These are phyloP conservation scores for Apodemia mormo DNA, from an alignment of 2,888 invertebrate species.

Conservation along the genomic window DNA sequence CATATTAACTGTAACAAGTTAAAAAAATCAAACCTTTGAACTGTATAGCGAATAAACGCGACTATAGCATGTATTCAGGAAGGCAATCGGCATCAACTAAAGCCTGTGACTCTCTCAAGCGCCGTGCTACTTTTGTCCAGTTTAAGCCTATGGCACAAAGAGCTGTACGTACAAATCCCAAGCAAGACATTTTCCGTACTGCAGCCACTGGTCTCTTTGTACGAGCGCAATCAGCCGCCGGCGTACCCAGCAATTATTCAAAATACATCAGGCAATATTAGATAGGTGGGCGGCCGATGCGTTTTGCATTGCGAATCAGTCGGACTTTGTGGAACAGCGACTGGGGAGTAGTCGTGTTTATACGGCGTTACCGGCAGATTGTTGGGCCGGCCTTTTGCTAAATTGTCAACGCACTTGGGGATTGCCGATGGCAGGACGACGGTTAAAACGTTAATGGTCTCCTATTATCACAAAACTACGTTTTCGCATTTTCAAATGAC, in stretches of 20 bases:
- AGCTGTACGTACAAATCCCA: constrained; percentile 50
- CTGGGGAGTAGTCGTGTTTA: constrained; percentile 62
- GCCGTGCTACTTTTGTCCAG: constrained; percentile 38
- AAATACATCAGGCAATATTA: constrained; percentile 79
- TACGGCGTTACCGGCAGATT: constrained; percentile 62
- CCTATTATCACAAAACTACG: constrained; percentile 45
- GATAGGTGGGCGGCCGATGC: constrained; percentile 75
- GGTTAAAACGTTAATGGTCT: constrained; percentile 44
- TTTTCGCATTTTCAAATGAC: constrained; percentile 26
- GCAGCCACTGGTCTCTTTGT: constrained; percentile 59
- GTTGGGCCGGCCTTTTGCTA: constrained; percentile 65
- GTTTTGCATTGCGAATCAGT: constrained; percentile 80
- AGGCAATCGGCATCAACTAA: constrained; percentile 31
- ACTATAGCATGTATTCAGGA: constrained; percentile 3
- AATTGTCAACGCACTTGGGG: constrained; percentile 58
- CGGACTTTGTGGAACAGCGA: constrained; percentile 62
- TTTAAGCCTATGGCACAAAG: constrained; percentile 39
- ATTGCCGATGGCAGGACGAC: constrained; percentile 49
- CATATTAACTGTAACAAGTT: not conserved
- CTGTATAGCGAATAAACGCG: not conserved
- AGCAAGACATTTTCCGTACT: constrained; percentile 69
- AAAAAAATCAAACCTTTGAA: not conserved
- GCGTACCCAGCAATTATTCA: constrained; percentile 75
- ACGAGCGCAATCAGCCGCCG: constrained; percentile 67
- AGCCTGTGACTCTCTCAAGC: constrained; percentile 26